Conservation (phyloP, 2,797 vertebrate genomes). For the Tragopan temminckii region DNA sequence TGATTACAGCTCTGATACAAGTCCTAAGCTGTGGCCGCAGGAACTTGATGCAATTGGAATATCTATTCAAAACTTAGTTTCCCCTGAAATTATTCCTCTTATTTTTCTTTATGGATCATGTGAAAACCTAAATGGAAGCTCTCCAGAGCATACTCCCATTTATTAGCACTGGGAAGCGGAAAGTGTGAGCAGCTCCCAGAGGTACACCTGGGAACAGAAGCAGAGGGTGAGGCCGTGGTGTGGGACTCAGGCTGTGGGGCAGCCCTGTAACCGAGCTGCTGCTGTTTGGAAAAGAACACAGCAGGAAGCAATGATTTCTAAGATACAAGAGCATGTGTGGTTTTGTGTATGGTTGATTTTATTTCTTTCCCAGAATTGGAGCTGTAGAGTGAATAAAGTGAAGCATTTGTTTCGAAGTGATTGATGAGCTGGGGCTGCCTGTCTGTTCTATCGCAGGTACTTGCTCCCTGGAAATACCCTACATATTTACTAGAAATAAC, state of each 20-base stretch:
- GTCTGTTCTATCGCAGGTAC: neutral
- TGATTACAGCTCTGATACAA: neutral
- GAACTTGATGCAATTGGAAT: neutral
- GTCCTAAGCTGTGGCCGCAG: neutral
- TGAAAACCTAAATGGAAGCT: neutral
- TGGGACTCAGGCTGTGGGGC: neutral
- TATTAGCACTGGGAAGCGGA: neutral
- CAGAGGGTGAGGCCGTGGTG: neutral
- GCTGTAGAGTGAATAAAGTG: neutral
- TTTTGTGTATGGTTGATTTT: neutral
- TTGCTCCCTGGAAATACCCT: slow-evolving; percentile 38
- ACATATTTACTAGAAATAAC: neutral
- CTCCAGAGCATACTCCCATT: neutral
- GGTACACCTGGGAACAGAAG: neutral
- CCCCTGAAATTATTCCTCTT: neutral
- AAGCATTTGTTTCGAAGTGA: neutral
- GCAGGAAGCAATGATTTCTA: neutral
- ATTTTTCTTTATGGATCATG: neutral
- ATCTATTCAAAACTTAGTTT: neutral
- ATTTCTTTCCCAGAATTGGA: neutral
- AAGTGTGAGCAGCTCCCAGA: neutral
- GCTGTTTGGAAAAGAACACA: neutral
- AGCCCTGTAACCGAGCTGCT: neutral
- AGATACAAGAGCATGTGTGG: fast-evolving
- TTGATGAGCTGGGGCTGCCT: neutral